Evolutionary conservation across 2,888 invertebrate genomes (phyloP).

Genomic region (Drosophila hawaiiensis): DNA sequence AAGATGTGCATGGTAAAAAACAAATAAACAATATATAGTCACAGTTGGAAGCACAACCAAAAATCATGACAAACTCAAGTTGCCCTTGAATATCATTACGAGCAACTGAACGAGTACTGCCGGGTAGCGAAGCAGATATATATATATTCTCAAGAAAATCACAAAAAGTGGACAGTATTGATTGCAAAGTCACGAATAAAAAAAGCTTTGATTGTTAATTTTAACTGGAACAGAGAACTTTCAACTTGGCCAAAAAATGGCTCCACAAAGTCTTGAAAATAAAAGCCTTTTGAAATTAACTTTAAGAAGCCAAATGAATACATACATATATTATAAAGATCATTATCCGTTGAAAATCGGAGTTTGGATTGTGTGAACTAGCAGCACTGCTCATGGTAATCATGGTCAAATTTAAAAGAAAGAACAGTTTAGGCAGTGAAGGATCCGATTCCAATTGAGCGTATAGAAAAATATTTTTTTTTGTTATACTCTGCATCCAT

Average conservation of each 20-base stretch:
- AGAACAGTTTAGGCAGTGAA: background rate
- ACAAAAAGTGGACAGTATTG: background rate
- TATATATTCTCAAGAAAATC: background rate
- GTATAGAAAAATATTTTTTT: background rate
- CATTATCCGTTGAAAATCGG: background rate
- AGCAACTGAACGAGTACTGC: background rate
- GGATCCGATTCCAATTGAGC: too few relatives aligned
- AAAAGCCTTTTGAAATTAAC: too few relatives aligned
- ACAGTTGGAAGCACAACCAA: conserved; percentile 16
- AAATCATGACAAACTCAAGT: conserved; percentile 22
- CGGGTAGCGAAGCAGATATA: background rate
- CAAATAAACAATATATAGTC: conserved; percentile 34
- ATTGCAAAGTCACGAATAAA: background rate
- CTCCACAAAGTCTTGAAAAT: background rate
- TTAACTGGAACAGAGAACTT: background rate
- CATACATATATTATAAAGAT: background rate
- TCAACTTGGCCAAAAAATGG: background rate
- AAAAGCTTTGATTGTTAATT: background rate
- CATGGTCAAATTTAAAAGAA: background rate
- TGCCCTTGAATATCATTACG: conserved; percentile 42
- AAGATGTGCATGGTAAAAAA: conserved; percentile 52
- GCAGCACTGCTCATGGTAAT: too few relatives aligned
- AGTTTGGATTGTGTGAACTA: background rate
- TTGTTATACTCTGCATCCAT: background rate
- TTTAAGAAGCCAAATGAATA: background rate